Evolutionary conservation across 2,797 vertebrate species (phyloP).

Genomic region (Urophycis tenuis): DNA sequence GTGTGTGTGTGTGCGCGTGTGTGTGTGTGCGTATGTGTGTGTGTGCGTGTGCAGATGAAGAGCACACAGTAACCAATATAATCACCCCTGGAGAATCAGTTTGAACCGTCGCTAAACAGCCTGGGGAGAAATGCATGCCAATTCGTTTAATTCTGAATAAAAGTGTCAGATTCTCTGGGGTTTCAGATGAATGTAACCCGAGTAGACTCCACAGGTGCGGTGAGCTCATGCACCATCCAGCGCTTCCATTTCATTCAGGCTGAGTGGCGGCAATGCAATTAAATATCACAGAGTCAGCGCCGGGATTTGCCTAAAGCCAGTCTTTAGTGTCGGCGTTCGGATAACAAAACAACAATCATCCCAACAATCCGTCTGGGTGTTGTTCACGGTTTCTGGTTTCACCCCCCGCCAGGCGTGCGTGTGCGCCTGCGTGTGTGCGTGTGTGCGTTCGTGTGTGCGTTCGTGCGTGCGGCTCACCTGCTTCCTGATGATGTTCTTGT

Average conservation of each 20-base stretch:
- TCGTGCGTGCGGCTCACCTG: conserved; percentile 29
- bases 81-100: background rate
- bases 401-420: background rate
- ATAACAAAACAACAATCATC: background rate
- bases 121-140: background rate
- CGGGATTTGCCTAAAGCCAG: background rate
- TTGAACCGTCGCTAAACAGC: background rate
- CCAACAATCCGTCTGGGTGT: background rate
- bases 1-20: background rate
- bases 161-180: background rate
- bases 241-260: background rate
- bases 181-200: background rate
- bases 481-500: conserved; percentile 66
- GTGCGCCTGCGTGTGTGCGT: background rate
- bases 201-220: background rate
- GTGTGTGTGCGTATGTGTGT: background rate
- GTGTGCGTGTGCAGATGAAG: background rate
- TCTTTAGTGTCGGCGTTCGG: background rate
- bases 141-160: background rate
- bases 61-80: background rate
- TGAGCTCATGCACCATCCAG: background rate
- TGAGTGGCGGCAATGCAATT: background rate
- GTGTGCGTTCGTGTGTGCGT: background rate
- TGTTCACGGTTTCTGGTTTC: no score
- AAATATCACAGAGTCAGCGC: background rate